Percentiles rank a stretch among this genome's conserved stretches.
Conservation (phyloP, 2,888 invertebrate species). For the Nycteola revayana region DNA sequence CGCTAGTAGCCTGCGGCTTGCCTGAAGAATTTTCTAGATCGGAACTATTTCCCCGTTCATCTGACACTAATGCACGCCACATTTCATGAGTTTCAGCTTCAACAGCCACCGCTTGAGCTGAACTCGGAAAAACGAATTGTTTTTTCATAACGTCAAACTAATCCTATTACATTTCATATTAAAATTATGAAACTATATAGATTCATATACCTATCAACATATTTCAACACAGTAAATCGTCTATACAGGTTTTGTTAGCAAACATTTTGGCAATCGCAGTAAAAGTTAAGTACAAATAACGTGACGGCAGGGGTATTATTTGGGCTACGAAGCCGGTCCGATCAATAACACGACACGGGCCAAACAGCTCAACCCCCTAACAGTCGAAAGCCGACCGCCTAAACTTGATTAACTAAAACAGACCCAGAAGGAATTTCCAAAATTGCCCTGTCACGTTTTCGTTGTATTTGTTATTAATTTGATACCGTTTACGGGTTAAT, state of each 20-base stretch:
- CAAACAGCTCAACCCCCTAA: too few relatives aligned
- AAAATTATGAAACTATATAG: not conserved
- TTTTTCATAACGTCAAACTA: not conserved
- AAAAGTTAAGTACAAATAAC: conserved; percentile 26
- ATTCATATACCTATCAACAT: not conserved
- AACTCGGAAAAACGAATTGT: not conserved
- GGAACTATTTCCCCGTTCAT: not conserved
- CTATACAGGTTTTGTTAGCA: not conserved
- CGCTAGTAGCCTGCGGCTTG: not conserved
- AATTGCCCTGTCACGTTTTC: conserved; percentile 26
- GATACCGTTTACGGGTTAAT: not conserved
- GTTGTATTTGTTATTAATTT: conserved; percentile 20
- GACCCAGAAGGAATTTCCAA: conserved; percentile 22
- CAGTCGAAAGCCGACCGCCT: conserved; percentile 16
- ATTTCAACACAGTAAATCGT: not conserved
- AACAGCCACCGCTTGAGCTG: not conserved
- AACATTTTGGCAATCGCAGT: conserved; percentile 31
- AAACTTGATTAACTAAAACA: conserved; percentile 29
- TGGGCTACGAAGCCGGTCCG: conserved; percentile 22
- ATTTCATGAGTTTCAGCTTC: not conserved
- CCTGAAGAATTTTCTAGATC: not conserved
- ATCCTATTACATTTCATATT: not conserved
- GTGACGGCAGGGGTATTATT: conserved; percentile 29
- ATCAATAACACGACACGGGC: conserved; percentile 29
- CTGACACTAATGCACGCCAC: not conserved